Percentiles rank a stretch among this genome's conserved stretches.
Evolutionary conservation across 1,140 invertebrate species (phyloP).

Genomic region (Aleiodes sp.): DNA sequence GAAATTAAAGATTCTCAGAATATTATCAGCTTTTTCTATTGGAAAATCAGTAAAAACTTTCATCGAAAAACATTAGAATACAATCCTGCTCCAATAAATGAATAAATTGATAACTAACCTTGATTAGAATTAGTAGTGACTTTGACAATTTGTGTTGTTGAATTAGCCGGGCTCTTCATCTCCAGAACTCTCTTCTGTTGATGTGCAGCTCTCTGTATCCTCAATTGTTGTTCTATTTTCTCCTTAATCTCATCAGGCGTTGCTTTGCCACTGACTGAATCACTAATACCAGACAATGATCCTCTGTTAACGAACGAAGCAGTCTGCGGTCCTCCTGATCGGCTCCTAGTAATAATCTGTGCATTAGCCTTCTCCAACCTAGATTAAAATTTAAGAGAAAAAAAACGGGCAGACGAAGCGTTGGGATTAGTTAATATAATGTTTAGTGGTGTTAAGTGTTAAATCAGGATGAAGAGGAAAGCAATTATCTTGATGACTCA

Average conservation of each 20-base stretch:
- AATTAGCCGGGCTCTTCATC: slow-evolving; percentile 64
- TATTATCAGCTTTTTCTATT: too few relatives aligned
- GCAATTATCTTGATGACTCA: slow-evolving; percentile 51
- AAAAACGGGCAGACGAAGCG: background rate
- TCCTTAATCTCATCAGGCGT: slow-evolving; percentile 87
- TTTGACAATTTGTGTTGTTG: slow-evolving; percentile 66
- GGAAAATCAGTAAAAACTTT: background rate
- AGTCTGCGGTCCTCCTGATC: slow-evolving; percentile 73
- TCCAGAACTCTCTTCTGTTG: slow-evolving; percentile 83
- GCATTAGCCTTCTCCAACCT: slow-evolving; percentile 73
- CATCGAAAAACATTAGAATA: background rate
- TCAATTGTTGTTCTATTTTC: slow-evolving; percentile 89
- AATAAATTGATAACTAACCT: slow-evolving; percentile 50
- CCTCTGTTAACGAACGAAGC: slow-evolving; percentile 46
- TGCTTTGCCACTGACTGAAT: slow-evolving; percentile 62
- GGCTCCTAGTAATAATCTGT: slow-evolving; percentile 78
- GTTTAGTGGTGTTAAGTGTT: slow-evolving; percentile 10
- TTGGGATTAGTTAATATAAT: slow-evolving; percentile 1
- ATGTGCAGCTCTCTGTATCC: slow-evolving; percentile 85
- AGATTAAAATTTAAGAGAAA: slow-evolving; percentile 61
- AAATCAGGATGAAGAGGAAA: slow-evolving; percentile 8
- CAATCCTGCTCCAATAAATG: slow-evolving; percentile 4
- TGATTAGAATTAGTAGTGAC: slow-evolving; percentile 66
- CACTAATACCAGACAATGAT: slow-evolving; percentile 37
- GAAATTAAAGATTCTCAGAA: background rate